phyloP scores from a whole-genome alignment of 2,113 vertebrate species.

The Rhynchomys soricoides region DNA sequence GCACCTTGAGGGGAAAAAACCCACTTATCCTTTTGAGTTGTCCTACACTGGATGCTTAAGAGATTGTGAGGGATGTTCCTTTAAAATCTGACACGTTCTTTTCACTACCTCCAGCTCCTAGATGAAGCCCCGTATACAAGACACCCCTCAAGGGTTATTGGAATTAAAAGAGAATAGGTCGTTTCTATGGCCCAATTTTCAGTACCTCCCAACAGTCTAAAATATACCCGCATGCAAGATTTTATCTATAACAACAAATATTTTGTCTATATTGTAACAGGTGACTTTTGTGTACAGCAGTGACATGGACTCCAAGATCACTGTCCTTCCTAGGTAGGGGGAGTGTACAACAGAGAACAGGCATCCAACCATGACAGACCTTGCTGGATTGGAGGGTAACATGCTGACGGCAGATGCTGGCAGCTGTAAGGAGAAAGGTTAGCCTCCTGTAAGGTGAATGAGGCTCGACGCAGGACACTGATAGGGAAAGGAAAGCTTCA shows the following conservation, averaged over 20 bases:
- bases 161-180: not conserved
- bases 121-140: too few relatives aligned
- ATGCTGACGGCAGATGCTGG: accelerated
- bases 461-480: not conserved
- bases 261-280: not conserved
- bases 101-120: too few relatives aligned
- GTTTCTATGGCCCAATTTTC: not conserved
- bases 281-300: not conserved
- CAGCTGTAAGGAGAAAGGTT: not conserved
- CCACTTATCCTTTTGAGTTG: not conserved
- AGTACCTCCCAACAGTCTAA: not conserved
- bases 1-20: not conserved
- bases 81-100: accelerated
- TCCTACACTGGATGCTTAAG: not conserved
- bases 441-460: not conserved
- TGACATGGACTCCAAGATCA: accelerated
- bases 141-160: not conserved
- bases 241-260: not conserved
- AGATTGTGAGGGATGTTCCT: not conserved
- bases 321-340: not conserved
- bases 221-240: not conserved
- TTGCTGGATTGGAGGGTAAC: not conserved
- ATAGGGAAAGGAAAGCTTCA: too few relatives aligned
- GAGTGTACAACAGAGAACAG: too few relatives aligned
- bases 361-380: not conserved